Conservation (phyloP, 2,797 vertebrate species). For the Notamacropus eugenii region DNA sequence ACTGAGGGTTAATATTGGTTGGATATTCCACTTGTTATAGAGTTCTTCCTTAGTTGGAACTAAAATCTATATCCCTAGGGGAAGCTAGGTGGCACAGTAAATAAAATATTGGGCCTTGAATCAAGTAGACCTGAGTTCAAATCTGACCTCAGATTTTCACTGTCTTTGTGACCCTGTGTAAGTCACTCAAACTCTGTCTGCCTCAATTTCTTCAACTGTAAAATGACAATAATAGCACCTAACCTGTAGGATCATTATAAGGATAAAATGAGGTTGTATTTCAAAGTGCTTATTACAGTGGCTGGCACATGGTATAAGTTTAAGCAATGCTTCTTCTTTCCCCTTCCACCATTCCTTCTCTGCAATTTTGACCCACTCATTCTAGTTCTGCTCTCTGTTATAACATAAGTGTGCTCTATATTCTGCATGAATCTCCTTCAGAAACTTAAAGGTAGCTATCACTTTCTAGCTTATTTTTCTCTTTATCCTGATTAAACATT, state of each 20-base stretch:
- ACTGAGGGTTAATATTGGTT: not conserved
- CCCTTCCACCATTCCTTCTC: not conserved
- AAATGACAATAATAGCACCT: not conserved
- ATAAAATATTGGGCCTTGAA: not conserved
- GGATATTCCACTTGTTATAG: not conserved
- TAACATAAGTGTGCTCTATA: not conserved
- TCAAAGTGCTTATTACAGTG: not conserved
- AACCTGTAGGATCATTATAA: not conserved
- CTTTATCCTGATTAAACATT: not conserved
- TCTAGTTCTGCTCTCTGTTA: not conserved
- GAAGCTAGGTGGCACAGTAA: not conserved
- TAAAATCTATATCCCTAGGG: not conserved
- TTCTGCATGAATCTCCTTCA: not conserved
- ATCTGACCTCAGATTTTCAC: not conserved
- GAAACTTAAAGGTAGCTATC: not conserved
- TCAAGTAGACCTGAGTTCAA: not conserved
- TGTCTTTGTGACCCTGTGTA: not conserved
- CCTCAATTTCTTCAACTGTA: not conserved
- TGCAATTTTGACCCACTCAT: not conserved
- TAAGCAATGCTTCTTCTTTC: not conserved
- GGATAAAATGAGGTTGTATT: not conserved
- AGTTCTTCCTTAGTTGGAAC: not conserved
- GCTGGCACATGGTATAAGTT: not conserved
- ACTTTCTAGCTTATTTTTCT: not conserved
- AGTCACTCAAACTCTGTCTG: not conserved